Conservation (phyloP, 2,888 invertebrate genomes). For the Halocaridina rubra region DNA sequence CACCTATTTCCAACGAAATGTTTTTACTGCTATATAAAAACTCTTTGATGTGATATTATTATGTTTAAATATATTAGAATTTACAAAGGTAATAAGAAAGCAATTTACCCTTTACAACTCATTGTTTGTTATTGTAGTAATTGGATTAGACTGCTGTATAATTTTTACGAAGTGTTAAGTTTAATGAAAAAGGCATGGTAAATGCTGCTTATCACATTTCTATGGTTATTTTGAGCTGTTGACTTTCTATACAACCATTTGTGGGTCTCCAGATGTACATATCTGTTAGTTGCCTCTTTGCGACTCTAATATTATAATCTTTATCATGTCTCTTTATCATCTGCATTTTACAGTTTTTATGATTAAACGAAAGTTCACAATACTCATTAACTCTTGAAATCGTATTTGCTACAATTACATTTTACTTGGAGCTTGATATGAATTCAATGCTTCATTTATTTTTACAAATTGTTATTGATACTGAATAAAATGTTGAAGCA, state of each 20-base stretch:
- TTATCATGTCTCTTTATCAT: conserved; percentile 22
- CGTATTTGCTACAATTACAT: conserved; percentile 12
- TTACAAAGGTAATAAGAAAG: not conserved
- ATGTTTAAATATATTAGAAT: not conserved
- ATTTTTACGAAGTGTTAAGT: conserved; percentile 6
- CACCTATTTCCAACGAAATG: not conserved
- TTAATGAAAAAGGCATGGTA: conserved; percentile 12
- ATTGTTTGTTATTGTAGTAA: conserved; percentile 11
- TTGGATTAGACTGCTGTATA: conserved; percentile 20
- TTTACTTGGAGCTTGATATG: not conserved
- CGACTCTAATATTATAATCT: conserved; percentile 30
- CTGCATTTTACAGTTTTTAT: conserved; percentile 1
- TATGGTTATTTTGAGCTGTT: conserved; percentile 29
- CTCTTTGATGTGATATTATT: not conserved
- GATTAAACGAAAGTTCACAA: not conserved
- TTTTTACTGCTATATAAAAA: not conserved
- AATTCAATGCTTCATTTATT: not conserved
- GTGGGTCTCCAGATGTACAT: conserved; percentile 44
- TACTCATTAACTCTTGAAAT: conserved; percentile 7
- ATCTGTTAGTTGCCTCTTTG: conserved; percentile 45
- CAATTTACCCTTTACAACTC: not conserved
- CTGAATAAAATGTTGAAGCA: not conserved
- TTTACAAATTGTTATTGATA: not conserved
- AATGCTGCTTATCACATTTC: conserved; percentile 23
- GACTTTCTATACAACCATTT: not conserved